These are phyloP conservation scores for Panulirus ornatus DNA, from an alignment of 1,140 invertebrate species.

Conservation along the genomic window DNA sequence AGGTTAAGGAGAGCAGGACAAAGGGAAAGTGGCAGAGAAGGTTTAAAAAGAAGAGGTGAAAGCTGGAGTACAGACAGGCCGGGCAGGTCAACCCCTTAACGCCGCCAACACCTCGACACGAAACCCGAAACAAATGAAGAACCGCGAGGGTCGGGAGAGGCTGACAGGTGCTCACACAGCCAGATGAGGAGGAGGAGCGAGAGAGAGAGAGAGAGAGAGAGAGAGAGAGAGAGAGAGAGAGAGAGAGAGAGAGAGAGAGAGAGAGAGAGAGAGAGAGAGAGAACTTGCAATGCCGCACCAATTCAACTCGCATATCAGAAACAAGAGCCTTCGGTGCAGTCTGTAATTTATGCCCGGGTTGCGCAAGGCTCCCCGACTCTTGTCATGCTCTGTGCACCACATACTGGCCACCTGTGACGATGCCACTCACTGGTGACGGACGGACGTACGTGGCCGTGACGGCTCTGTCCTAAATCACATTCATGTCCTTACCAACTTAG, in stretches of 20 bases:
- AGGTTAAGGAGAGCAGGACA: background rate
- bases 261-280: conserved; percentile 28
- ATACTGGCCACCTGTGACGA: too few species aligned
- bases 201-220: conserved; percentile 35
- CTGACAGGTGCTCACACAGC: background rate
- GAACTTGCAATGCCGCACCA: background rate
- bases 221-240: conserved; percentile 10
- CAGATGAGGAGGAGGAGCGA: background rate
- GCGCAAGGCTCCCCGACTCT: too few species aligned
- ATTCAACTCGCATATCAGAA: background rate
- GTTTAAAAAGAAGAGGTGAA: background rate
- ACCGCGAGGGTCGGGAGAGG: background rate
- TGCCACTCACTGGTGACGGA: too few species aligned
- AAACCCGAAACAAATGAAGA: background rate
- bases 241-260: background rate
- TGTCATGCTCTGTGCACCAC: too few species aligned
- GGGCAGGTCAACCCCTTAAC: too few species aligned
- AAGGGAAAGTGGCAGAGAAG: background rate
- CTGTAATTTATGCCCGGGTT: too few species aligned
- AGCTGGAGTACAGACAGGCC: background rate
- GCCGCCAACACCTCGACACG: background rate
- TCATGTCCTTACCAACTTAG: too few species aligned
- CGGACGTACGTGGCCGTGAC: too few species aligned
- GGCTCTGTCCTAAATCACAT: too few species aligned
- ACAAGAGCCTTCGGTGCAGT: too few species aligned